phyloP scores from a whole-genome alignment of 2,113 vertebrate genomes.

The Oncorhynchus masou region DNA sequence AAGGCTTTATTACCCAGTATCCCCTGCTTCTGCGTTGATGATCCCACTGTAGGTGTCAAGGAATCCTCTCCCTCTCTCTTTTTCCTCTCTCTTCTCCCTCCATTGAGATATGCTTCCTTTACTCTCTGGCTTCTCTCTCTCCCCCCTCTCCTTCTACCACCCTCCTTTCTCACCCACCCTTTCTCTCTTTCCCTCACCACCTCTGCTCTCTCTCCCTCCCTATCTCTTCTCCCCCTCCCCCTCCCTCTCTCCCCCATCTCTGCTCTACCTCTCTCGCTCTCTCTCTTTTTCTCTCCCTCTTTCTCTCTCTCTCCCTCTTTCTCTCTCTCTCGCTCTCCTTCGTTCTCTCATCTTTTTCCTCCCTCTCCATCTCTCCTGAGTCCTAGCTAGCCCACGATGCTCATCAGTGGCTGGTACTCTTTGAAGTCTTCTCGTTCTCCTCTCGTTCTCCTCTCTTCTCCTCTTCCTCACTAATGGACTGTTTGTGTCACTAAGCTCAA shows the following conservation, averaged over 20 bases:
- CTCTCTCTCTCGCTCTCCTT: background rate
- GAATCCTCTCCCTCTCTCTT: background rate
- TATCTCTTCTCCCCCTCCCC: background rate
- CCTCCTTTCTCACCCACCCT: background rate
- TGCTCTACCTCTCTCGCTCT: no score
- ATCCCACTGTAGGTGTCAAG: background rate
- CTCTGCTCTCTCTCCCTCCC: slow-evolving; percentile 12
- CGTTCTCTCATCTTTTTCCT: background rate
- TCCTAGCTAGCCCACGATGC: slow-evolving; percentile 33
- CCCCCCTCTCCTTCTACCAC: background rate
- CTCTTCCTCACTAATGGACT: slow-evolving; percentile 50
- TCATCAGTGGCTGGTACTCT: slow-evolving; percentile 57
- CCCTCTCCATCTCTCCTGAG: slow-evolving; percentile 37
- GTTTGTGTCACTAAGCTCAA: slow-evolving; percentile 70
- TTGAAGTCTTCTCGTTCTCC: slow-evolving; percentile 59
- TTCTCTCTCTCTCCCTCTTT: no score
- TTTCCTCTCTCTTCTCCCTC: background rate
- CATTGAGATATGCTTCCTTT: background rate
- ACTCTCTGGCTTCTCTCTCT: background rate
- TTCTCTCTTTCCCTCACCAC: slow-evolving; percentile 1
- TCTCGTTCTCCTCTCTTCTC: slow-evolving; percentile 47
- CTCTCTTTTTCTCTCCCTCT: no score
- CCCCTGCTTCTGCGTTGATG: background rate
- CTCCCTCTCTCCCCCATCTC: background rate
- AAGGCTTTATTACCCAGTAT: background rate